Evolutionary conservation across 1,140 invertebrate species (phyloP).

Genomic region (Brachionus koreanus): DNA sequence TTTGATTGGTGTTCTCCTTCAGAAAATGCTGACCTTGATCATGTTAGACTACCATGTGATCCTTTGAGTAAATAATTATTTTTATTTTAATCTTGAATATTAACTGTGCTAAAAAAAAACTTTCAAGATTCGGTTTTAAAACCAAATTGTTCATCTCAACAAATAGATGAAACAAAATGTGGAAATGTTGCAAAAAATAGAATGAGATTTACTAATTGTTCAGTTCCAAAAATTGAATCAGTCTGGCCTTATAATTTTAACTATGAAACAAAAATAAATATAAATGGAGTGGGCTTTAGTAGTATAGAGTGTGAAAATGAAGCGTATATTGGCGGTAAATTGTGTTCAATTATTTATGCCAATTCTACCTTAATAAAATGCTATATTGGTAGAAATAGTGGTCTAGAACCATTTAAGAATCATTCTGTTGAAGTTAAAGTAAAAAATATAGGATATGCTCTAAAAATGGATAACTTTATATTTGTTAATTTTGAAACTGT

Average conservation of each 20-base stretch:
- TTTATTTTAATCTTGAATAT: no score
- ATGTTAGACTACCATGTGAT: neutral
- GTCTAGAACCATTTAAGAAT: neutral
- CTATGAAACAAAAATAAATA: neutral
- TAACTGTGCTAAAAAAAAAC: neutral
- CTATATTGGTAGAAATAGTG: neutral
- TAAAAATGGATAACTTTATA: neutral
- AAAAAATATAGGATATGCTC: slow-evolving; percentile 16
- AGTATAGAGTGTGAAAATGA: neutral
- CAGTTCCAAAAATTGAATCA: slow-evolving; percentile 46
- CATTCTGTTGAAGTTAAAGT: neutral
- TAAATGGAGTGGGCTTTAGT: neutral
- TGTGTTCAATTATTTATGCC: neutral
- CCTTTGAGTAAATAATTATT: neutral
- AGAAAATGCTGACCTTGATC: neutral
- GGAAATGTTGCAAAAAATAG: neutral
- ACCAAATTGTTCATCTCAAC: neutral
- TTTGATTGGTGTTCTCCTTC: neutral
- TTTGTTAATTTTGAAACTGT: neutral
- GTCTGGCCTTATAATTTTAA: slow-evolving; percentile 46
- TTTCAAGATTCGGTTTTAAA: neutral
- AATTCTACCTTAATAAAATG: neutral
- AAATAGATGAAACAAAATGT: neutral
- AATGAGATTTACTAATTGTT: slow-evolving; percentile 48
- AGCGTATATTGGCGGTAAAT: neutral